Conservation (phyloP, 2,888 invertebrate species). For the Lamproptera curius region DNA sequence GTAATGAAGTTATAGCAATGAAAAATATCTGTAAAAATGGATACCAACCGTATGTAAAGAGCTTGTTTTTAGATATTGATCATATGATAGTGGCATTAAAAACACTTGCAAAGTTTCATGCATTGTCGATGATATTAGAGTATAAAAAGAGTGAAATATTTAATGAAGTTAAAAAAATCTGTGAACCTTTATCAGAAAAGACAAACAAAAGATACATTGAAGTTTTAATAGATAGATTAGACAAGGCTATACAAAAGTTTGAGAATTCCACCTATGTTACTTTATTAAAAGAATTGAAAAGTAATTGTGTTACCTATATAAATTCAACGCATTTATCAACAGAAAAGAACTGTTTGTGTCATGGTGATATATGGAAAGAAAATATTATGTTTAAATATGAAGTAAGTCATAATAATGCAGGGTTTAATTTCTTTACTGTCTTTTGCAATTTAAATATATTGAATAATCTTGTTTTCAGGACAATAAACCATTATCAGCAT, state of each 20-base stretch:
- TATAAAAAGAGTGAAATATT: slow-evolving; percentile 35
- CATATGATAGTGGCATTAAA: slow-evolving; percentile 48
- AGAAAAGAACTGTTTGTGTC: slow-evolving; percentile 50
- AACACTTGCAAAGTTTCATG: slow-evolving; percentile 57
- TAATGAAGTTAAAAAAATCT: slow-evolving; percentile 39
- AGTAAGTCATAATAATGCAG: no score
- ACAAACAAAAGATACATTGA: slow-evolving; percentile 52
- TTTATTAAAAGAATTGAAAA: slow-evolving; percentile 40
- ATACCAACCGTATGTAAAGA: slow-evolving; percentile 44
- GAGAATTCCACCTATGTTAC: slow-evolving; percentile 39
- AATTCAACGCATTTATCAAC: slow-evolving; percentile 35
- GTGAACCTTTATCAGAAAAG: slow-evolving; percentile 47
- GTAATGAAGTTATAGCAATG: slow-evolving; percentile 56
- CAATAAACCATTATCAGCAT: slow-evolving; percentile 44
- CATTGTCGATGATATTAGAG: slow-evolving; percentile 53
- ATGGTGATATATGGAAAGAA: slow-evolving; percentile 72
- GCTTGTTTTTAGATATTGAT: slow-evolving; percentile 48
- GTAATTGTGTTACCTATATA: slow-evolving; percentile 41
- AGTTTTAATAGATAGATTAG: slow-evolving; percentile 53
- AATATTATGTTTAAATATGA: slow-evolving; percentile 63
- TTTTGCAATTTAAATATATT: no score
- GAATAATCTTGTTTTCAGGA: slow-evolving; percentile 42
- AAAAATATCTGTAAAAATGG: slow-evolving; percentile 51
- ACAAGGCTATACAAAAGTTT: slow-evolving; percentile 50
- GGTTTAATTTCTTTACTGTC: no score